phyloP scores from a whole-genome alignment of 92 coral and sea anemone species.

The Paramuricea clavata region DNA sequence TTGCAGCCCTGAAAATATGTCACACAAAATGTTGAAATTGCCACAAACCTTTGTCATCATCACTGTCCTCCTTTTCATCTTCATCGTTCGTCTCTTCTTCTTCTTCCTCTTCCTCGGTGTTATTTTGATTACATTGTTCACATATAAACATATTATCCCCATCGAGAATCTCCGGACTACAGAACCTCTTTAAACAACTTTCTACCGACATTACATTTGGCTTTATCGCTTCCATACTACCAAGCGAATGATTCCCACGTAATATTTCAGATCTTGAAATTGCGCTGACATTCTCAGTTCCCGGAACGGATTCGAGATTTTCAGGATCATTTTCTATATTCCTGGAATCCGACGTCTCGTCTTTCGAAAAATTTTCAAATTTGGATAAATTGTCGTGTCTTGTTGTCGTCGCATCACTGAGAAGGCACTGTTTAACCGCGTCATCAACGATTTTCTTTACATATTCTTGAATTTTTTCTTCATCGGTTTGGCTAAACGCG shows the following conservation, averaged over 20 bases:
- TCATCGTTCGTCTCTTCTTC: slow-evolving; percentile 10
- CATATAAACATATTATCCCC: slow-evolving; percentile 92
- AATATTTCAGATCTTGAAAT: slow-evolving; percentile 27
- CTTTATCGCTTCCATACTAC: not conserved
- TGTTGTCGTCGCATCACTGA: not conserved
- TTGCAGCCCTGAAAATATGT: no score
- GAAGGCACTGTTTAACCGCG: not conserved
- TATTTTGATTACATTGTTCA: slow-evolving; percentile 74
- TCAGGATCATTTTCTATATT: slow-evolving; percentile 21
- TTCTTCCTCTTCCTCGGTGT: not conserved
- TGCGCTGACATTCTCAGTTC: not conserved
- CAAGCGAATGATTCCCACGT: slow-evolving; percentile 26
- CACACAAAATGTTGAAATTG: not conserved
- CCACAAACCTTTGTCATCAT: slow-evolving; percentile 13
- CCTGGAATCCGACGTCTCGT: not conserved
- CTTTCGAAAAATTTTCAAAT: not conserved
- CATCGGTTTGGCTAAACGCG: not conserved
- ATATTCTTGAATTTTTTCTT: not conserved
- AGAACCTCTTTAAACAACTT: slow-evolving; percentile 87
- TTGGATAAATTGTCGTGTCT: not conserved
- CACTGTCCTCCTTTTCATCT: slow-evolving; percentile 21
- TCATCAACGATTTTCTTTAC: not conserved
- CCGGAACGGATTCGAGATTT: not conserved
- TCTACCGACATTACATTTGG: slow-evolving; percentile 58
- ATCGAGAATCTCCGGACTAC: slow-evolving; percentile 85